phyloP scores from a whole-genome alignment of 2,797 vertebrate species.

The Pelodytes ibericus region DNA sequence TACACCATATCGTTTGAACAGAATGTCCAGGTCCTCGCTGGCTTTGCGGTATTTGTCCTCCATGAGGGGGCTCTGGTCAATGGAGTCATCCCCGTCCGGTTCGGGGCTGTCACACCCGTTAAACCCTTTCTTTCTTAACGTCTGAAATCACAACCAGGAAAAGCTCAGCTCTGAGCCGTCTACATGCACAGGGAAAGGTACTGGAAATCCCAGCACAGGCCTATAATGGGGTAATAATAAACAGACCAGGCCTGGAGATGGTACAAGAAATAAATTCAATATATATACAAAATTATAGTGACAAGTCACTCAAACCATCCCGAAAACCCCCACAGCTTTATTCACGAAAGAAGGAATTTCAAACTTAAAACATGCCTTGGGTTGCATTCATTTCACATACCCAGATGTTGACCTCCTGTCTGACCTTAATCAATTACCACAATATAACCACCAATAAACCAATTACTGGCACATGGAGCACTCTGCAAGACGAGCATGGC shows the following conservation, averaged over 20 bases:
- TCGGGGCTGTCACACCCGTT: conserved; percentile 99
- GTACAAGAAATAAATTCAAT: too few species aligned
- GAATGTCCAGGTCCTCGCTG: conserved; percentile 93
- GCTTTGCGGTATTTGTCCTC: conserved; percentile 96
- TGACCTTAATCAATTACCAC: background rate
- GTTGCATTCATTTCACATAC: background rate
- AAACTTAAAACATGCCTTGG: too few species aligned
- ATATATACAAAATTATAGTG: too few species aligned
- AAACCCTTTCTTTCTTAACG: conserved; percentile 99
- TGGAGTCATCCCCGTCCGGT: conserved; percentile 93
- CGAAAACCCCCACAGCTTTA: too few species aligned
- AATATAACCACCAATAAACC: background rate
- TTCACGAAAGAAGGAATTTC: too few species aligned
- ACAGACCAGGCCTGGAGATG: too few species aligned
- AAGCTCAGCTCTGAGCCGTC: conserved; percentile 54
- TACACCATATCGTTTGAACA: conserved; percentile 97
- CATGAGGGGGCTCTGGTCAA: conserved; percentile 95
- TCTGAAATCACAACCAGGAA: conserved; percentile 78
- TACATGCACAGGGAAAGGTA: background rate
- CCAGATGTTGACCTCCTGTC: background rate
- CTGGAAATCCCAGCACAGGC: too few species aligned
- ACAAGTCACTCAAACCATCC: too few species aligned
- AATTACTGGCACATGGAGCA: background rate
- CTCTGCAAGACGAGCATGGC: background rate
- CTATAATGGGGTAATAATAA: too few species aligned